Base-by-base conservation (phyloP, 2,113 vertebrate genomes). In the Syrrhaptes paradoxus region DNA sequence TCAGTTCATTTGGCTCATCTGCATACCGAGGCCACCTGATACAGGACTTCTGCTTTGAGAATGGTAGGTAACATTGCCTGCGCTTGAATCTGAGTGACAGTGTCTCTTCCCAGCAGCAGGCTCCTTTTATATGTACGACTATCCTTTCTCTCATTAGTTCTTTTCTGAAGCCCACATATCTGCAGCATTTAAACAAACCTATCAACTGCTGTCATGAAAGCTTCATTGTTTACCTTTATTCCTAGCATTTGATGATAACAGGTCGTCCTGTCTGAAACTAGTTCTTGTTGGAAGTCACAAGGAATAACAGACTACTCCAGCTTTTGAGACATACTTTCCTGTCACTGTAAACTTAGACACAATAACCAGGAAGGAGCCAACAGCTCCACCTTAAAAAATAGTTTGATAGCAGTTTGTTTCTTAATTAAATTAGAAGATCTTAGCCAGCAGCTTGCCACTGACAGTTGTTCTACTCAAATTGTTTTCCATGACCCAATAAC, bases 1-100 rank as follows among this genome's bases (percentile, higher is more conserved):
- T 96, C 68, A 43, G 67, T 75, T 94, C 83, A 38, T 90, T 95
- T 80, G 34, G 45, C 68, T 96, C 88, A 90, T 97, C 68, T 4
- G 2, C 88, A 38, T 83, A 84, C 88, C 1, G 16, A 90, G 95
- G 90, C 72, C 96, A 94, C 41, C 72, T 92, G 76, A 80, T 46
- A 77, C 12, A 65, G 61, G 55, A 80, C 25, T 85, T 84, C 28
- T 95, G 82, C 55, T 83, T 51, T 80, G 51, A 68, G 51, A 82
- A 83, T 18, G n/a, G 34, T 89, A 63, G 87, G 58, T 75, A 77
- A 43, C 17, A 21, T 54, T 75, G 59, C 48, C 58, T 65, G 28
- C 2, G 12, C 68, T 86, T 80, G 38, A 36, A 67, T 71, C 17
- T 41, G 72, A 83, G 48, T 81, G 88, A 90, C 61, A 74, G 36